A percentile compares a stretch with the other conserved stretches of the same genome.
Conservation (phyloP, 2,113 vertebrate genomes). For the Halichoeres trimaculatus region DNA sequence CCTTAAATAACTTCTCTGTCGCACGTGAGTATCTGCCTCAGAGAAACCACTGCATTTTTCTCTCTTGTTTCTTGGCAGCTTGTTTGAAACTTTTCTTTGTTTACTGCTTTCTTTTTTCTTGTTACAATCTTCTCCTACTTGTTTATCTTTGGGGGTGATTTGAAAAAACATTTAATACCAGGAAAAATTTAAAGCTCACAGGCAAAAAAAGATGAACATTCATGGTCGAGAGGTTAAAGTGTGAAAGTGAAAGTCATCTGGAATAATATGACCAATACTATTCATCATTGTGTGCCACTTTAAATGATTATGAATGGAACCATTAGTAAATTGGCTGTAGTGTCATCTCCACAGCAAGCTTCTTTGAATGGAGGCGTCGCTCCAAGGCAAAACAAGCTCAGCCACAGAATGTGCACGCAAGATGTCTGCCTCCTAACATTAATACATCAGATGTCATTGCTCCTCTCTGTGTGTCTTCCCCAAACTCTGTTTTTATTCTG, state of each 20-base stretch:
- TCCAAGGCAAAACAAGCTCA: constrained; percentile 16
- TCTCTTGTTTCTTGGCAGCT: constrained; percentile 49
- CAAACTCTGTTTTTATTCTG: constrained; percentile 3
- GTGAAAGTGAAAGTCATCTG: background rate
- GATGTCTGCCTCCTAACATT: constrained; percentile 34
- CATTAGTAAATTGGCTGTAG: constrained; percentile 20
- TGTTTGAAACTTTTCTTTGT: constrained; percentile 33
- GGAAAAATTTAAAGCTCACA: constrained; percentile 8
- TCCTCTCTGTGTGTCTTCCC: constrained; percentile 22
- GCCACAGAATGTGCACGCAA: constrained; percentile 9
- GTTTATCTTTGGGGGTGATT: background rate
- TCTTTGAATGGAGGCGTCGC: constrained; percentile 14
- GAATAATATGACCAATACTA: background rate
- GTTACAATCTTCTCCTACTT: constrained; percentile 16
- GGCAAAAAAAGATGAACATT: background rate
- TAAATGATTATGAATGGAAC: constrained; percentile 23
- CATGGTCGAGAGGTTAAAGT: background rate
- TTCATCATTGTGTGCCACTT: constrained; percentile 1
- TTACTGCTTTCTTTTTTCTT: constrained; percentile 31
- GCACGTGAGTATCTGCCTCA: constrained; percentile 89
- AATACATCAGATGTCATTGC: constrained; percentile 30
- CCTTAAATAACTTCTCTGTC: constrained; percentile 99
- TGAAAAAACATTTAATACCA: background rate
- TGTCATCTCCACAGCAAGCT: constrained; percentile 13
- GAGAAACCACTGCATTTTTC: constrained; percentile 52